Percentiles rank a stretch among this genome's conserved stretches.
These are phyloP conservation scores for Penaeus japonicus DNA, from an alignment of 1,140 invertebrate species.

Conservation along the genomic window DNA sequence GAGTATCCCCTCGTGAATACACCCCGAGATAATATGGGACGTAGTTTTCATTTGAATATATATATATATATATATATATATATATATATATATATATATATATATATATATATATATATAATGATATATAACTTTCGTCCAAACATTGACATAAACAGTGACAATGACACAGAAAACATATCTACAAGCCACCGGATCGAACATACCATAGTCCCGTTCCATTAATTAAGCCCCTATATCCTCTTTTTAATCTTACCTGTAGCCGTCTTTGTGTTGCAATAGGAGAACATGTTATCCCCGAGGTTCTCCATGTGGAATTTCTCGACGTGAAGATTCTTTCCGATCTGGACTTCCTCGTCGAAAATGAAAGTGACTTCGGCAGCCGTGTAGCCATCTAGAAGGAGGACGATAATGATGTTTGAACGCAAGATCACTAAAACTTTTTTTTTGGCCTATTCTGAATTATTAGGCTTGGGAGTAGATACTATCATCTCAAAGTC, in stretches of 20 bases:
- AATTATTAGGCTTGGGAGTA: too few species aligned
- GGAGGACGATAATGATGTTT: not conserved
- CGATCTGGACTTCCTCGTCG: not conserved
- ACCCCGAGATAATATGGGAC: too few species aligned
- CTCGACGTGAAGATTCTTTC: not conserved
- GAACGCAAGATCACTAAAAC: not conserved
- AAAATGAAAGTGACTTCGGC: constrained; percentile 15
- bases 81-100: too few species aligned
- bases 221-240: not conserved
- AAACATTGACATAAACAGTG: too few species aligned
- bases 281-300: constrained; percentile 8
- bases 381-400: constrained; percentile 38
- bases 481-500: not conserved
- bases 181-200: too few species aligned
- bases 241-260: not conserved
- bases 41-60: too few species aligned
- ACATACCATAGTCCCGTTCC: not conserved
- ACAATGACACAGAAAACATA: too few species aligned
- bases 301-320: not conserved
- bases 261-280: constrained; percentile 33
- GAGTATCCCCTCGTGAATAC: too few species aligned
- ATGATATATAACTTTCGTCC: too few species aligned
- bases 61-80: too few species aligned
- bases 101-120: too few species aligned
- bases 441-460: not conserved